phyloP scores from a whole-genome alignment of 2,888 invertebrate genomes.

The Scaptomyza cyrtandrae region DNA sequence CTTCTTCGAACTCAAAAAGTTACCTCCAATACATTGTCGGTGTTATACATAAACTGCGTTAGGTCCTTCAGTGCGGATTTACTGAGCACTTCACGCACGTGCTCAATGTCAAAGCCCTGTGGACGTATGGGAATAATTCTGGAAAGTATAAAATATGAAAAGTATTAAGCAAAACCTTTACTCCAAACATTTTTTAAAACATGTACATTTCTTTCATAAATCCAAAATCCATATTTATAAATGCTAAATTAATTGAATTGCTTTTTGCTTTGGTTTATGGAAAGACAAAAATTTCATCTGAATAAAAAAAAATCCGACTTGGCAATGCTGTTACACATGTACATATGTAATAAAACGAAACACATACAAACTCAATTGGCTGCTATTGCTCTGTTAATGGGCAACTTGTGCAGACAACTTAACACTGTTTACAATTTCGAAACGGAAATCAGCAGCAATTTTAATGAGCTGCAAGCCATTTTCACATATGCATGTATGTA shows the following conservation, averaged over 20 bases:
- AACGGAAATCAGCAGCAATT: slow-evolving; percentile 49
- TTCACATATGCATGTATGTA: slow-evolving; percentile 19
- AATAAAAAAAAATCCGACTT: not conserved
- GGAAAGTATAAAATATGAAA: not conserved
- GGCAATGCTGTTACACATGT: not conserved
- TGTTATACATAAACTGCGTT: slow-evolving; percentile 42
- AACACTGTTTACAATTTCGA: slow-evolving; percentile 47
- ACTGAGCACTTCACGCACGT: slow-evolving; percentile 34
- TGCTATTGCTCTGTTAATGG: slow-evolving; percentile 20
- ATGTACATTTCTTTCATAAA: too few relatives aligned
- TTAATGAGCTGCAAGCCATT: slow-evolving; percentile 68
- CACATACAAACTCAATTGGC: not conserved
- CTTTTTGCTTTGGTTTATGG: too few relatives aligned
- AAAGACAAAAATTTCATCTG: not conserved
- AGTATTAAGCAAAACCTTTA: not conserved
- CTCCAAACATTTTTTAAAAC: not conserved
- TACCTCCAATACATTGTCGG: slow-evolving; percentile 55
- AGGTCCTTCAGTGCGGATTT: slow-evolving; percentile 24
- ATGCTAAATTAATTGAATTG: too few relatives aligned
- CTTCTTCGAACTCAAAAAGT: not conserved
- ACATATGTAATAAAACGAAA: not conserved
- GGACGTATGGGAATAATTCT: slow-evolving; percentile 58
- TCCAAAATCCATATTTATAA: too few relatives aligned
- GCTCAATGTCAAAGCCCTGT: slow-evolving; percentile 56
- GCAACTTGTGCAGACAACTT: slow-evolving; percentile 46